phyloP scores from a whole-genome alignment of 2,113 vertebrate genomes.

The Prunella fulvescens region DNA sequence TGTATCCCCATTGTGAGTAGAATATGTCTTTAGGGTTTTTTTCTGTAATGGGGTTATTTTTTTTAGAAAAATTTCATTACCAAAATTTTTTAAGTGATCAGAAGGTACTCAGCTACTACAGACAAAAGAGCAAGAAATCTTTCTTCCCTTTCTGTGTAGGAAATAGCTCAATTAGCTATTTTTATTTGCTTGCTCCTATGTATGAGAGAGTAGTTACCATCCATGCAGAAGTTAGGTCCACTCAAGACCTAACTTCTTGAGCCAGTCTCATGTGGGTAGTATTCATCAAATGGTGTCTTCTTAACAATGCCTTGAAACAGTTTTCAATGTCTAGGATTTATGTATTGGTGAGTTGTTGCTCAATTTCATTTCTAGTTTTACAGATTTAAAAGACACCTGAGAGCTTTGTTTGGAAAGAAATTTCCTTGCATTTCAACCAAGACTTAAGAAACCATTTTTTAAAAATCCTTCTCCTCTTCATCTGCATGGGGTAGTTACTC shows the following conservation, averaged over 20 bases:
- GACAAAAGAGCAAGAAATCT: conserved; percentile 13
- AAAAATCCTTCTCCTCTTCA: background rate
- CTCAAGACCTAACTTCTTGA: too few species aligned
- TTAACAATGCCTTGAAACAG: background rate
- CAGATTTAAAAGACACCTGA: background rate
- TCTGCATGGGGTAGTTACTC: background rate
- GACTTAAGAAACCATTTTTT: background rate
- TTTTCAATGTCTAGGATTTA: background rate
- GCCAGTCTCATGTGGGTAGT: background rate
- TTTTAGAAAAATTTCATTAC: background rate
- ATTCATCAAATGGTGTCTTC: background rate
- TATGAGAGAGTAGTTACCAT: background rate
- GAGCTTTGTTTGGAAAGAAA: background rate
- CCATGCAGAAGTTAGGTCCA: background rate
- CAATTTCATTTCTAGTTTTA: background rate
- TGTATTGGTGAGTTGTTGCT: background rate
- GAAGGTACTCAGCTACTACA: background rate
- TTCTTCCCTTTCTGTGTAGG: background rate
- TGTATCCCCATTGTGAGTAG: background rate
- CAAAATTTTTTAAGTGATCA: background rate
- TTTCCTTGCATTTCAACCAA: background rate
- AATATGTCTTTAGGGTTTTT: background rate
- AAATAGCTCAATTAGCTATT: conserved; percentile 45
- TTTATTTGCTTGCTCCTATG: background rate
- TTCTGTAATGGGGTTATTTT: background rate